These are phyloP conservation scores for Leptinotarsa lineolata DNA, from an alignment of 1,140 invertebrate genomes.

Conservation along the genomic window DNA sequence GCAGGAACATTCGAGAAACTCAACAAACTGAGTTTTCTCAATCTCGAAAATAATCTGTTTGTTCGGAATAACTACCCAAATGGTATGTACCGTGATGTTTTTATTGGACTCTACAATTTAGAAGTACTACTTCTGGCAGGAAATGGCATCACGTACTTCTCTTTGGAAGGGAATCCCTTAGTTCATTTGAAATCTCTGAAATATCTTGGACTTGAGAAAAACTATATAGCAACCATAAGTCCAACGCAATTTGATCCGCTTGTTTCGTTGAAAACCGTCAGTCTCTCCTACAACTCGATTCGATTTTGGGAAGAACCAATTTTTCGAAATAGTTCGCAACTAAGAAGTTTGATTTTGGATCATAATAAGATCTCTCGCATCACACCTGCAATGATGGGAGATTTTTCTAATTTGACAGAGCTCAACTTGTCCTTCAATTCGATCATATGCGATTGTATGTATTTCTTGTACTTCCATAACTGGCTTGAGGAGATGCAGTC, in stretches of 20 bases:
- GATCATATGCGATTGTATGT: slow-evolving; percentile 61
- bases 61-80: slow-evolving; percentile 42
- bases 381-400: slow-evolving; percentile 61
- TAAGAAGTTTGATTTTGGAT: slow-evolving; percentile 55
- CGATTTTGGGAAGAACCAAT: slow-evolving; percentile 58
- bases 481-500: slow-evolving; percentile 38
- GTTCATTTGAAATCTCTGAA: slow-evolving; percentile 58
- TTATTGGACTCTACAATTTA: slow-evolving; percentile 59
- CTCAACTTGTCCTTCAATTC: slow-evolving; percentile 61
- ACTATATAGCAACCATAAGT: slow-evolving; percentile 57
- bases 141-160: slow-evolving; percentile 58
- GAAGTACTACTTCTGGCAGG: slow-evolving; percentile 58
- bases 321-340: slow-evolving; percentile 54
- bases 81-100: slow-evolving; percentile 54
- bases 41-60: slow-evolving; percentile 61
- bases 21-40: slow-evolving; percentile 57
- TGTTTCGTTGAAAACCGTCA: slow-evolving; percentile 56
- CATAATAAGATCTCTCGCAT: slow-evolving; percentile 63
- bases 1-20: slow-evolving; percentile 55
- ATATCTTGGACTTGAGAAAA: slow-evolving; percentile 59
- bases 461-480: slow-evolving; percentile 53
- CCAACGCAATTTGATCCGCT: slow-evolving; percentile 56
- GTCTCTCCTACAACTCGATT: slow-evolving; percentile 60
- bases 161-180: slow-evolving; percentile 57
- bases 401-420: slow-evolving; percentile 57